phyloP scores from a whole-genome alignment of 2,113 vertebrate species.

The Tupaia tana region DNA sequence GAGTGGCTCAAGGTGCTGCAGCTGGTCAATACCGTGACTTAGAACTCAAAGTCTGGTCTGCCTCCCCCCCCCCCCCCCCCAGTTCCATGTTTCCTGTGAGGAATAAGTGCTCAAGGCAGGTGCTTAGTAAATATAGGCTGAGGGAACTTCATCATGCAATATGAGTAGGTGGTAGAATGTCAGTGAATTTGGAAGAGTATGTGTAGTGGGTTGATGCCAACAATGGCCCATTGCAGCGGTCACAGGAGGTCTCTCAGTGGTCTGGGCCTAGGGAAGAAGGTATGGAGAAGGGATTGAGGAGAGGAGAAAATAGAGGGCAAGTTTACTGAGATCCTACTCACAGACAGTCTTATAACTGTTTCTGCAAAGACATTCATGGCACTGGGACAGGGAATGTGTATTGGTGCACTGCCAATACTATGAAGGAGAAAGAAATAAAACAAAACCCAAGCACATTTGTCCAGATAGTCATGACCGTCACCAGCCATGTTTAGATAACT shows the following conservation, averaged over 20 bases:
- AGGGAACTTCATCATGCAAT: neutral
- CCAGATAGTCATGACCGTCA: neutral
- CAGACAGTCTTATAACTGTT: neutral
- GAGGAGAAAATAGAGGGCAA: neutral
- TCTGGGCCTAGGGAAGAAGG: neutral
- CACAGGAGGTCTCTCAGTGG: neutral
- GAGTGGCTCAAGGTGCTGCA: neutral
- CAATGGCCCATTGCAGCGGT: neutral
- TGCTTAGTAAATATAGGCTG: neutral
- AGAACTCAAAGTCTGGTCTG: neutral
- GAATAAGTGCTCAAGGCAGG: neutral
- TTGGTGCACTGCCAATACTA: neutral
- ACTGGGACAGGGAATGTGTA: neutral
- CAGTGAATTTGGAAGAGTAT: neutral
- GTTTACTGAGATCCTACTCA: neutral
- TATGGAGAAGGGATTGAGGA: neutral
- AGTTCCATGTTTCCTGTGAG: neutral
- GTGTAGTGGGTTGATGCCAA: neutral
- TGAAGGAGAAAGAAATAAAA: neutral
- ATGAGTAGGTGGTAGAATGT: neutral
- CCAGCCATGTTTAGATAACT: neutral
- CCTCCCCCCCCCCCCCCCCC: neutral
- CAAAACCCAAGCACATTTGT: neutral
- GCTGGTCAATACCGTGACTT: neutral
- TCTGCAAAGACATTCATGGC: neutral